phyloP scores from a whole-genome alignment of 2,113 vertebrate genomes.

The Callorhinus ursinus region DNA sequence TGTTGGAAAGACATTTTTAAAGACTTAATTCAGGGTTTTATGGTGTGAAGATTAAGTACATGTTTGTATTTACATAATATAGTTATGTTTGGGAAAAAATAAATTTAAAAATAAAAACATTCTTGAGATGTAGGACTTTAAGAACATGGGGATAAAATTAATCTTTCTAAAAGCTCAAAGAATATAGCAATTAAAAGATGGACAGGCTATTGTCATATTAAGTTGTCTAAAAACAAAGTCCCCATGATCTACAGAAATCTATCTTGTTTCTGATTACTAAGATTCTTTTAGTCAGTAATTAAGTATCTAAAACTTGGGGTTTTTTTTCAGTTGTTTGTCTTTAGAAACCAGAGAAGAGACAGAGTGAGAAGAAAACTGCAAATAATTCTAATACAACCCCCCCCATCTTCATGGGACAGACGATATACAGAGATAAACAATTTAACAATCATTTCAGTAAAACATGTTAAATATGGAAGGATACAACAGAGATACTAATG shows the following conservation, averaged over 20 bases:
- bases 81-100: slow-evolving; percentile 30
- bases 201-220: neutral
- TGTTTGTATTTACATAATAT: slow-evolving; percentile 2
- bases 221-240: slow-evolving; percentile 5
- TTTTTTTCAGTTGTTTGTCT: slow-evolving; percentile 23
- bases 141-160: slow-evolving; percentile 27
- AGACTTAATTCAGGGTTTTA: neutral
- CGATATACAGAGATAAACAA: neutral
- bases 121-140: neutral
- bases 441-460: slow-evolving; percentile 4
- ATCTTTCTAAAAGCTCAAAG: neutral
- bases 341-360: neutral
- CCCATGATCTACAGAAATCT: neutral
- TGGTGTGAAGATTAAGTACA: slow-evolving; percentile 9
- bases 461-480: neutral
- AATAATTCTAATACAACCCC: neutral
- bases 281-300: neutral
- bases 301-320: neutral
- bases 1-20: slow-evolving; percentile 48
- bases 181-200: slow-evolving; percentile 10
- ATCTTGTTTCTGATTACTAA: neutral
- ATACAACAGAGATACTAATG: neutral
- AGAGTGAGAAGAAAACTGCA: neutral
- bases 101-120: slow-evolving; percentile 25
- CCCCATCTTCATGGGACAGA: neutral